Conservation (phyloP, 1,140 invertebrate genomes). For the Pseudomyrmex cubaensis region DNA sequence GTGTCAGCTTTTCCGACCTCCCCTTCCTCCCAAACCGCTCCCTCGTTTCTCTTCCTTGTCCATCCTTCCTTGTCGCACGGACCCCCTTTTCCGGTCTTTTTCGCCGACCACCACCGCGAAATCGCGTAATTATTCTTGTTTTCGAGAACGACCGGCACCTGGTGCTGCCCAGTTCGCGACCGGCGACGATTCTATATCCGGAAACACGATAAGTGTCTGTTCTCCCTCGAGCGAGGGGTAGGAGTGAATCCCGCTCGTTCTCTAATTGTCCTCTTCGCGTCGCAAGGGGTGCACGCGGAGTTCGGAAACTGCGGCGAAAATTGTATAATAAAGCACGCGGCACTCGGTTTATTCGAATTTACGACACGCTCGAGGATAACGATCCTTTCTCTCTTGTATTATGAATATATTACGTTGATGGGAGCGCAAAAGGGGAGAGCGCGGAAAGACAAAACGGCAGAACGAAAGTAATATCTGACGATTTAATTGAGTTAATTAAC, state of each 20-base stretch:
- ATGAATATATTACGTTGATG: conserved; percentile 39
- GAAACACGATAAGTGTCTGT: conserved; percentile 15
- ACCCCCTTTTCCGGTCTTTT: conserved; percentile 19
- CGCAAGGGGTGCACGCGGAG: neutral
- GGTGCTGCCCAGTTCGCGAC: conserved; percentile 9
- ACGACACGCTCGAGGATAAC: conserved; percentile 39
- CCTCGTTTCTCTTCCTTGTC: no score
- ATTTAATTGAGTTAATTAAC: conserved; percentile 62
- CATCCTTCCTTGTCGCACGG: neutral
- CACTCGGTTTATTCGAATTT: conserved; percentile 44
- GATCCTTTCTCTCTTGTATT: neutral
- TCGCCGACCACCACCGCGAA: conserved; percentile 24
- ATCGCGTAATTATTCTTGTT: conserved; percentile 62
- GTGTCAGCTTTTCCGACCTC: conserved; percentile 57
- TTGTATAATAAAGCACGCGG: conserved; percentile 27
- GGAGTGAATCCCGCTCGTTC: neutral
- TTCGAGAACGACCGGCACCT: neutral
- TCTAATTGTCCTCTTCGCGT: conserved; percentile 11
- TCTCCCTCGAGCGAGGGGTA: neutral
- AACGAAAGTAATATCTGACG: conserved; percentile 52
- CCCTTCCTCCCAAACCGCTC: neutral
- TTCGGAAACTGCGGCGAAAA: conserved; percentile 26
- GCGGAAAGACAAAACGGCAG: conserved; percentile 10
- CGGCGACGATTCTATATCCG: conserved; percentile 17
- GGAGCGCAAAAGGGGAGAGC: neutral